phyloP scores from a whole-genome alignment of 1,140 invertebrate species.

The Ips nitidus region DNA sequence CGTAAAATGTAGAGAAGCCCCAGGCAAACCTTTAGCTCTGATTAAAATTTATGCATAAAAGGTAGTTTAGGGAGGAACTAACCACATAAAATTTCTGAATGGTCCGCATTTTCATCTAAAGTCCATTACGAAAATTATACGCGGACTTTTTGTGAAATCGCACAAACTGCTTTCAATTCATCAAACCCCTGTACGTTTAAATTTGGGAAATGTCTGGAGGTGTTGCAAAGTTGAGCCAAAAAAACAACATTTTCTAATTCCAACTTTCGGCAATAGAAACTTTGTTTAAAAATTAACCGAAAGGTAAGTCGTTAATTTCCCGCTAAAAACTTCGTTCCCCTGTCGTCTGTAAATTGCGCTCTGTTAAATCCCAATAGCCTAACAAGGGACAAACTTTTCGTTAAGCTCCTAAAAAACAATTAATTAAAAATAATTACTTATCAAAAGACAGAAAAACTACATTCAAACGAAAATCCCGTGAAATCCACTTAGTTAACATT shows the following conservation, averaged over 20 bases:
- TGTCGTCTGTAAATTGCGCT: constrained; percentile 19
- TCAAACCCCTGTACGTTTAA: no score
- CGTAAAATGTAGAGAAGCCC: constrained; percentile 22
- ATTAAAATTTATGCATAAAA: constrained; percentile 34
- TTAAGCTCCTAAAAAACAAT: constrained; percentile 34
- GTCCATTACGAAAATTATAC: constrained; percentile 30
- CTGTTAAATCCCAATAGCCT: constrained; percentile 20
- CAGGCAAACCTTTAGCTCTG: constrained; percentile 27
- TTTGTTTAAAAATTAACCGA: constrained; percentile 1
- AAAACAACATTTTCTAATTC: no score
- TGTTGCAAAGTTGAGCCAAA: no score
- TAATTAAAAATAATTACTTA: constrained; percentile 39
- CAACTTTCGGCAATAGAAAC: no score
- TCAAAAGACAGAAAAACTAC: constrained; percentile 38
- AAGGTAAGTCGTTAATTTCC: constrained; percentile 13
- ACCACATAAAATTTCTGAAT: constrained; percentile 34
- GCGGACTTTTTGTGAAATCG: no score
- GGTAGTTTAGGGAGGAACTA: constrained; percentile 30
- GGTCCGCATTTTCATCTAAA: constrained; percentile 17
- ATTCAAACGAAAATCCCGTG: constrained; percentile 34
- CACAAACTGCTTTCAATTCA: no score
- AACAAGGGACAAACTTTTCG: constrained; percentile 27
- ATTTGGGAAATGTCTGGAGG: no score
- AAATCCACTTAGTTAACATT: constrained; percentile 39
- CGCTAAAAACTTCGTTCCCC: constrained; percentile 9